Evolutionary conservation across 2,113 vertebrate species (phyloP), one percentile per base, ranked within the genome.

Genomic region (Phyllostomus hastatus): DNA sequence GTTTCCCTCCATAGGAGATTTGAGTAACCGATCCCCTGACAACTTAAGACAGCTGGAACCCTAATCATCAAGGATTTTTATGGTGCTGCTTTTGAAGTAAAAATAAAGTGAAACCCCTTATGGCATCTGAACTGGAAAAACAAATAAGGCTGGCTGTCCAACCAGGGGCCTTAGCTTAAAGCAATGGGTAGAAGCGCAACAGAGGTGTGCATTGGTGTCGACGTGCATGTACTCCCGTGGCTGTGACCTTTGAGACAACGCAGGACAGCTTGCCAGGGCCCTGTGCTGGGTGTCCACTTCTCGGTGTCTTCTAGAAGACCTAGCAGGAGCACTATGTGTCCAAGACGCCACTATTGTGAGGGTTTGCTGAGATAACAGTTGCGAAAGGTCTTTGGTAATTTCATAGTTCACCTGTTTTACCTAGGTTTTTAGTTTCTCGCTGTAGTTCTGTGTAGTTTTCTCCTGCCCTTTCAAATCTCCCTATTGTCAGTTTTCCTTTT

Each of bases 51-150:
- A 96, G 91, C 97, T 96, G 95, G 96, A 76, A 86, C 81, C 95
- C 88, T 94, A 96, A 97, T 97, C 91, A 93, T 96, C 96, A 96
- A 94, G 97, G 91, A 91, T 95, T 97, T 97, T 97, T 96, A 96
- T 94, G 95, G 79, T 94, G 69, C 86, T 97, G 88, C 88, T 97
- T 97, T 97, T 96, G 91, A 98, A 96, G 86, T 93, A 96, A 96
- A 98, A 98, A 97, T 97, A 93, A 93, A 95, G 70, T 93, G 94
- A 97, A 98, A 93, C 78, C 69, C 95, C 95, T 97, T 80, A 84
- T 89, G 79, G 86, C 79, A 96, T 96, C 92, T 89, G 73, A 97
- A 96, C 89, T 97, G 96, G 95, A 96, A 97, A 97, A 95, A 96
- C 94, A 98, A 97, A 96, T 97, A 97, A 93, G 82, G 28, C 46